A percentile compares a stretch with the other conserved stretches of the same genome.
These are phyloP conservation scores for Callorhinus ursinus DNA, from an alignment of 2,113 vertebrate species.

Conservation along the genomic window DNA sequence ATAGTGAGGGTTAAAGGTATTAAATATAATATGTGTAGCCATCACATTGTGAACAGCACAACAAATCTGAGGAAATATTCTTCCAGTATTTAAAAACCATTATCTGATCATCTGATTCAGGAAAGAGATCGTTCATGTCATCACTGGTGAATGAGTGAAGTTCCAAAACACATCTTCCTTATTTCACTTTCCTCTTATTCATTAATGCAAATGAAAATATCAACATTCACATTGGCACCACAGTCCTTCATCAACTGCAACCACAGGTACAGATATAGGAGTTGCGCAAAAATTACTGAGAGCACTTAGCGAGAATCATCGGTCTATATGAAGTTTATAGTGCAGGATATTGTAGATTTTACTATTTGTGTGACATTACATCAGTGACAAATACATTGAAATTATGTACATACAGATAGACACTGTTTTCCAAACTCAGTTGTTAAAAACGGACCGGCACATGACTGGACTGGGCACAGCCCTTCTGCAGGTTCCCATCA, in stretches of 20 bases:
- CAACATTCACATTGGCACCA: background rate
- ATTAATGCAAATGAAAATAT: background rate
- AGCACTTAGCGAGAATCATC: background rate
- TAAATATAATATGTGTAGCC: background rate
- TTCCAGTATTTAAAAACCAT: background rate
- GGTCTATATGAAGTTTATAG: background rate
- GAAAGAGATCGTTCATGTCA: background rate
- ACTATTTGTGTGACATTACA: background rate
- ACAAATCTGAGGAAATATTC: background rate
- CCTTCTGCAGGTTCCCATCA: no score
- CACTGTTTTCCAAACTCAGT: background rate
- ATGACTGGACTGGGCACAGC: background rate
- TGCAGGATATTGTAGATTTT: background rate
- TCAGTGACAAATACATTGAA: background rate
- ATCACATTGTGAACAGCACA: background rate
- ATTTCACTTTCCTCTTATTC: slow-evolving; percentile 3
- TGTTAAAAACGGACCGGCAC: background rate
- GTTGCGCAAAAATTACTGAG: background rate
- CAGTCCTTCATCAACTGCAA: background rate
- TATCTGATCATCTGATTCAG: slow-evolving; percentile 10
- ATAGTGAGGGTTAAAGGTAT: background rate
- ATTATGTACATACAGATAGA: background rate
- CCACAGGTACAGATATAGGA: background rate
- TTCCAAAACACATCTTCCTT: background rate
- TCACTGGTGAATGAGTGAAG: background rate